A percentile compares a stretch with the other conserved stretches of the same genome.
Evolutionary conservation across 1,140 invertebrate genomes (phyloP).

Genomic region (Pseudobourletiella spinata): DNA sequence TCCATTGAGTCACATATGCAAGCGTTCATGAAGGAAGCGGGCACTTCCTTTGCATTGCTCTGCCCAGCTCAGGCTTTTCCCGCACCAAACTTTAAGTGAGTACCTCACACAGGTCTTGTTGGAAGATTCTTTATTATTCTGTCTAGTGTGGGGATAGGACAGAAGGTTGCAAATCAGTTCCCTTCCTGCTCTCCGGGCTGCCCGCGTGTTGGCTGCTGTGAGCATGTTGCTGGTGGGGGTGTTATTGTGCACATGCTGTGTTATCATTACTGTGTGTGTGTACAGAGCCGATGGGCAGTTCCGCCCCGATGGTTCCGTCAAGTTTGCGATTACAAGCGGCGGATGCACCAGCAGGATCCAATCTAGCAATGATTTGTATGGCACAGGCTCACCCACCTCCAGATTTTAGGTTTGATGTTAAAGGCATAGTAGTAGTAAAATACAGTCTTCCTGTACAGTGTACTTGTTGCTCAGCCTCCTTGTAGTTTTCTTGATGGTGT

Average conservation of each 20-base stretch:
- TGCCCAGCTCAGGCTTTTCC: conserved; percentile 53
- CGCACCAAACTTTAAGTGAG: conserved; percentile 56
- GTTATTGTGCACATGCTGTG: no score
- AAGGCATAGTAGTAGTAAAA: no score
- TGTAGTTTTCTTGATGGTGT: no score
- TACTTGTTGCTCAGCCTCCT: not conserved
- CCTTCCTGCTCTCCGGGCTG: no score
- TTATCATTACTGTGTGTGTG: no score
- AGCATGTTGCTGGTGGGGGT: no score
- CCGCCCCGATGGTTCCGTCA: conserved; percentile 33
- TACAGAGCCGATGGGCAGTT: conserved; percentile 38
- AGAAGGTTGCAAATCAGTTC: no score
- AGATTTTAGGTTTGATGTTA: conserved; percentile 35
- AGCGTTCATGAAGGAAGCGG: conserved; percentile 42
- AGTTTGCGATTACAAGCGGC: conserved; percentile 35
- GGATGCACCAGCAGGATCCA: conserved; percentile 7
- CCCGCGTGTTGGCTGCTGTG: no score
- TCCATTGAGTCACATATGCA: conserved; percentile 44
- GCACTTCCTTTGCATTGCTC: conserved; percentile 50
- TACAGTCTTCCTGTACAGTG: not conserved
- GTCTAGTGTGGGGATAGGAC: no score
- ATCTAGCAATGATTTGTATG: conserved; percentile 28
- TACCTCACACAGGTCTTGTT: no score
- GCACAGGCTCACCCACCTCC: conserved; percentile 33
- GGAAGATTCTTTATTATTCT: no score